phyloP scores from a whole-genome alignment of 2,888 invertebrate species.

The Dorcus hopei region DNA sequence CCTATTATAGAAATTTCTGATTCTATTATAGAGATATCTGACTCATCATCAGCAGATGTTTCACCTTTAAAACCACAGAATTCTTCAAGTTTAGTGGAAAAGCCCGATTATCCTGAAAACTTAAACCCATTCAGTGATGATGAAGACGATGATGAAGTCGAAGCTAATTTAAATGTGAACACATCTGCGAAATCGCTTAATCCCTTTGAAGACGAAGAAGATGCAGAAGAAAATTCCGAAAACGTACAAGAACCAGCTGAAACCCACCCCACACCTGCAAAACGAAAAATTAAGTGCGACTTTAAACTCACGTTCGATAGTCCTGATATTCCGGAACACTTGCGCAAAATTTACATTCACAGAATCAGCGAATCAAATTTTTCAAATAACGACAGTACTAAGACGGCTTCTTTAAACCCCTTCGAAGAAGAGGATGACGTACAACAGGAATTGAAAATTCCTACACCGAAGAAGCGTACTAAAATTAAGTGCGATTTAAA shows the following conservation, averaged over 20 bases:
- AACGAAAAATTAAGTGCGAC: neutral
- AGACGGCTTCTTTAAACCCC: constrained; percentile 8
- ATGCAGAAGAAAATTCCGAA: constrained; percentile 9
- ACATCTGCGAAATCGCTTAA: constrained; percentile 28
- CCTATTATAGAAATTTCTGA: constrained; percentile 2
- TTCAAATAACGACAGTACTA: no score
- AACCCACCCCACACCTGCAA: neutral
- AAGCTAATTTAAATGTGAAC: neutral
- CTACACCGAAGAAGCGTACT: constrained; percentile 13
- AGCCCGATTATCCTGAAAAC: constrained; percentile 65
- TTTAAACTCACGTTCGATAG: neutral
- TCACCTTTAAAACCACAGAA: no score
- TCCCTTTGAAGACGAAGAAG: constrained; percentile 47
- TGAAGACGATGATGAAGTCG: constrained; percentile 45
- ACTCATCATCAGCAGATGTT: constrained; percentile 6
- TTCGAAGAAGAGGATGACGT: constrained; percentile 37
- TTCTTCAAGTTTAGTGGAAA: no score
- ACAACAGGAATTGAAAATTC: constrained; percentile 26
- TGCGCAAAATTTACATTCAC: no score
- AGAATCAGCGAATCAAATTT: no score
- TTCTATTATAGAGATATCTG: constrained; percentile 10
- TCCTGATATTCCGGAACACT: neutral
- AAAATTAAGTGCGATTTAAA: constrained; percentile 14
- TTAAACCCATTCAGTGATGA: constrained; percentile 83
- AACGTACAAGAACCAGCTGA: neutral